phyloP scores from a whole-genome alignment of 2,113 vertebrate genomes.

The Galemys pyrenaicus region DNA sequence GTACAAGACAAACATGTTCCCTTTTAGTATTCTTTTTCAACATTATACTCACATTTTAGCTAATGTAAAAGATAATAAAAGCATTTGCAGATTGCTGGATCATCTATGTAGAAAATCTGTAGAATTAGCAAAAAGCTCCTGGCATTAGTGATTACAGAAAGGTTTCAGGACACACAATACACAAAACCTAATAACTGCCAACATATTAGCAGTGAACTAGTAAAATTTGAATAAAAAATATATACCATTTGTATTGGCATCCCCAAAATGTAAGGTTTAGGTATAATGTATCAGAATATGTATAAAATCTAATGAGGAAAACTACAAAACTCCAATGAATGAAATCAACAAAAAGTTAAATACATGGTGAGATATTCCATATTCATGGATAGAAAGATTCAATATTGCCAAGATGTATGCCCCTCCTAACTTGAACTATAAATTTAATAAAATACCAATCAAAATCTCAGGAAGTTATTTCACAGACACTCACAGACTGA shows the following conservation, averaged over 20 bases:
- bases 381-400: background rate
- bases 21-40: background rate
- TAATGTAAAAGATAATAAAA: background rate
- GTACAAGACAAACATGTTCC: background rate
- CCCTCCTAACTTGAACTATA: background rate
- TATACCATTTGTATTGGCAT: background rate
- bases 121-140: background rate
- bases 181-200: background rate
- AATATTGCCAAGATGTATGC: background rate
- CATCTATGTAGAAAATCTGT: background rate
- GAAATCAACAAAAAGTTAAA: background rate
- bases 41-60: background rate
- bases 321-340: background rate
- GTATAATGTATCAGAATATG: background rate
- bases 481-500: background rate
- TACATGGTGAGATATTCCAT: background rate
- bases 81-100: background rate
- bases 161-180: background rate
- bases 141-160: background rate
- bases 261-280: background rate
- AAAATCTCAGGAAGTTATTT: background rate
- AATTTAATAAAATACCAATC: background rate
- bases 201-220: background rate
- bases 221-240: background rate
- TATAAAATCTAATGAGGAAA: background rate